Percentiles rank a stretch among this genome's conserved stretches.
Conservation (phyloP, 1,140 invertebrate genomes). For the Lucilia sericata region DNA sequence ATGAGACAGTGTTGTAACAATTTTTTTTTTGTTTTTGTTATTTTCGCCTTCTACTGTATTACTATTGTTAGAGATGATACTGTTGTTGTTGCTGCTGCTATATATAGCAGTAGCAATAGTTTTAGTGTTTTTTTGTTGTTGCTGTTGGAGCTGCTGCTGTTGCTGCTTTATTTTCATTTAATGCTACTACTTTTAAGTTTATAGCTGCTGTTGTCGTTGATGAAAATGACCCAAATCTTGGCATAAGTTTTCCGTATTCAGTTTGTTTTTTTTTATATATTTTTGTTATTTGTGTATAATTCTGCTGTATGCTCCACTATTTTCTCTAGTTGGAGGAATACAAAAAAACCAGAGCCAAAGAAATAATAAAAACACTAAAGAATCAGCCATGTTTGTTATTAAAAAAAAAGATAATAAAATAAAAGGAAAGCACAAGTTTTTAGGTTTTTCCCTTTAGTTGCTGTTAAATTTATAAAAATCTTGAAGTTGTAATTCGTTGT, state of each 20-base stretch:
- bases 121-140: neutral
- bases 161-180: slow-evolving; percentile 12
- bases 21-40: neutral
- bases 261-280: neutral
- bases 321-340: no score
- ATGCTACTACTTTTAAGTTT: slow-evolving; percentile 3
- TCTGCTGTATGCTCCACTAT: neutral
- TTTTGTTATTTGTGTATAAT: slow-evolving; percentile 7
- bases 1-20: neutral
- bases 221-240: slow-evolving; percentile 39
- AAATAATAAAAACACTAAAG: neutral
- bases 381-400: slow-evolving; percentile 12
- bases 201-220: slow-evolving; percentile 34
- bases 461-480: neutral
- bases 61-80: neutral
- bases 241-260: slow-evolving; percentile 29
- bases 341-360: no score
- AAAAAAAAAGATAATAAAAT: neutral
- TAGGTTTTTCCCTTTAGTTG: no score
- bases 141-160: neutral
- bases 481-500: neutral
- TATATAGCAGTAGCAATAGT: neutral
- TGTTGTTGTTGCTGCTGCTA: neutral
- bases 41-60: slow-evolving; percentile 11
- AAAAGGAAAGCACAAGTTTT: neutral